Base-by-base conservation (phyloP, 2,888 invertebrate species). In the Nemurella pictetii region DNA sequence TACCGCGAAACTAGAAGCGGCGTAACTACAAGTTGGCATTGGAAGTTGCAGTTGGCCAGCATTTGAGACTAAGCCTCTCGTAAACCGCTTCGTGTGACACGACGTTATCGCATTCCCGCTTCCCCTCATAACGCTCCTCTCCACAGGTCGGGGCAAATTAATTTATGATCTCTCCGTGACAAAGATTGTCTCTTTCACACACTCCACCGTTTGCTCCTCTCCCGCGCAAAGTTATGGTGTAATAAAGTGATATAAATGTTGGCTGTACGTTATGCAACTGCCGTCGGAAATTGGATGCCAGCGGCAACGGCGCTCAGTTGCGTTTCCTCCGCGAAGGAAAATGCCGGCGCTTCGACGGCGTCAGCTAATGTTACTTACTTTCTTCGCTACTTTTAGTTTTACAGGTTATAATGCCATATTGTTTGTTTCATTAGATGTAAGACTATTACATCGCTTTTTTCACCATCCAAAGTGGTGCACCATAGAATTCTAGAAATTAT, bases 201-300 rank as follows among this genome's bases (percentile, higher is more conserved):
- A 32, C 83, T 83, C 83, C 55, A 12, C 55, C 55, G 55, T 55
- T 55, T 55, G 81, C 75, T 82, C 73, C 80, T 80, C 80, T 80
- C 78, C 74, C 83, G 78, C 83, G 83, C 80, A 77, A 84, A 85
- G 81, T 85, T 85, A 85, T 85, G 85, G 84, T 83, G 81, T 85
- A 85, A 85, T 85, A 85, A 85, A 85, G 85, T 85, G 84, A 85
- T 85, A 85, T 85, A 85, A 83, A 84, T 85, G 85, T 85, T 85
- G 81, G 85, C 83, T 85, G 30, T 84, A 85, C 84, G 74, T 85
- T 85, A 75, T 81, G 84, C 75, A 83, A 84, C 84, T 83, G 84
- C 27, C 82, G 82, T 82, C 27, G 82, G 82, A 82, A 82, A 82
- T 82, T 82, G 82, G 82, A 82, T 28, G 72, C 55, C 55, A 20